Evolutionary conservation across 2,888 invertebrate species (phyloP), one percentile per base, ranked within the genome.

Genomic region (Anthophora plumipes): DNA sequence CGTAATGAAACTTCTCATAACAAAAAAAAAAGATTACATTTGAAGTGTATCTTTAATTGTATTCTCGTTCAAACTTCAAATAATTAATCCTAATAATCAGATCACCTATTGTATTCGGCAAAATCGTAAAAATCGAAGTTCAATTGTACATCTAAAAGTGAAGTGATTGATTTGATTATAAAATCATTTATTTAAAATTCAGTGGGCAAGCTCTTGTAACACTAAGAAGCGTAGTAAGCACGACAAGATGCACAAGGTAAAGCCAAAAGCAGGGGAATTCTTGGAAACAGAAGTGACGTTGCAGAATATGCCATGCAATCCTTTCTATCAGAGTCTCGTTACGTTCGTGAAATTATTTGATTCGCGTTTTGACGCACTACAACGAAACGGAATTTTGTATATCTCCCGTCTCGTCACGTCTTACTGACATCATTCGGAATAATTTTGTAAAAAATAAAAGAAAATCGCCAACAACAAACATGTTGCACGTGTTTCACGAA

Each of bases 271-370:
- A n/a, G 54, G 55, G 37, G 78, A 66, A 60, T 77, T 77, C 78
- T 14, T 59, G 69, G 78, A 79, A 77, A 77, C 48, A 52, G 17
- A 37, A 79, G 60, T 60, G 77, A 70, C 78, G 77, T 54, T 64
- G 78, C 77, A 57, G 70, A 77, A 78, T 77, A 68, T 69, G 77
- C 77, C 50, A 77, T 60, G 70, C 70, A 70, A 77, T 77, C 70
- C 78, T 55, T 66, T 61, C 64, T 43, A 66, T 61, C 78, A 59
- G 66, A 54, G 70, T 77, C 70, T 60, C 80, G 54, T 80, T 80
- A 80, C 80, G 69, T 81, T 55, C 73, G 74, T 60, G 80, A 73
- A 80, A 81, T 81, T 69, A 61, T 60, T 70, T 66, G 80, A 69
- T 68, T 78, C 68, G 63, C 72, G 66, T 20, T 54, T 59, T 69